A percentile compares a stretch with the other conserved stretches of the same genome.
Evolutionary conservation across 2,797 vertebrate species (phyloP).

Genomic region (Mallotus villosus): DNA sequence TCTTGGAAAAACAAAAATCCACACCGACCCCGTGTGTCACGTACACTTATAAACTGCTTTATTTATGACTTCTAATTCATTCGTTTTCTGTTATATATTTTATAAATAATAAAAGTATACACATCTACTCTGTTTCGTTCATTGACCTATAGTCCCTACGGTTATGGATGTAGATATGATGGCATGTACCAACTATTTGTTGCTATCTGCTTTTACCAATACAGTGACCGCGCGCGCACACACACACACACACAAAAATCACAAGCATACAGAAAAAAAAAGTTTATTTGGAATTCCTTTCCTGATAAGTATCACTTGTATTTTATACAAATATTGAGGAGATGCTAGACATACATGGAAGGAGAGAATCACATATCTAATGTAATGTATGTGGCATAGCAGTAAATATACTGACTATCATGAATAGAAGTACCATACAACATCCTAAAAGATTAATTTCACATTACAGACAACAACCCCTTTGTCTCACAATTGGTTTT

Average conservation of each 20-base stretch:
- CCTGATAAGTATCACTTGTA: constrained; percentile 34
- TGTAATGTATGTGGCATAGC: neutral
- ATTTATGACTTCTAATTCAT: too few relatives aligned
- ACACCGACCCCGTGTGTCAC: too few relatives aligned
- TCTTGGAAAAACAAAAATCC: too few relatives aligned
- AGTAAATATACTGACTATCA: neutral
- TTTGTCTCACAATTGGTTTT: neutral
- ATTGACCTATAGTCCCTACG: too few relatives aligned
- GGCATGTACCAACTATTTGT: too few relatives aligned
- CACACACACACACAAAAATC: neutral
- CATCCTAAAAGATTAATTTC: constrained; percentile 13
- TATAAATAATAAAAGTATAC: too few relatives aligned
- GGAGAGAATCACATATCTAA: neutral
- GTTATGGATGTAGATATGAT: too few relatives aligned
- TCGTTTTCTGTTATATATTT: too few relatives aligned
- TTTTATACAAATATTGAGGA: constrained; percentile 57
- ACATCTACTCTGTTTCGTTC: too few relatives aligned
- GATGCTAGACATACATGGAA: constrained; percentile 14
- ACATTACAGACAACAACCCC: constrained; percentile 12
- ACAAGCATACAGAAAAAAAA: constrained; percentile 54
- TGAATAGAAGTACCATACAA: neutral
- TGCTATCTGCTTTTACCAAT: too few relatives aligned
- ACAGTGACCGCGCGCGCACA: neutral
- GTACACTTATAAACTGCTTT: too few relatives aligned
- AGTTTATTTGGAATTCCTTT: constrained; percentile 61